A percentile compares a stretch with the other conserved stretches of the same genome.
phyloP scores from a whole-genome alignment of 2,888 invertebrate species.

The Allacma fusca region DNA sequence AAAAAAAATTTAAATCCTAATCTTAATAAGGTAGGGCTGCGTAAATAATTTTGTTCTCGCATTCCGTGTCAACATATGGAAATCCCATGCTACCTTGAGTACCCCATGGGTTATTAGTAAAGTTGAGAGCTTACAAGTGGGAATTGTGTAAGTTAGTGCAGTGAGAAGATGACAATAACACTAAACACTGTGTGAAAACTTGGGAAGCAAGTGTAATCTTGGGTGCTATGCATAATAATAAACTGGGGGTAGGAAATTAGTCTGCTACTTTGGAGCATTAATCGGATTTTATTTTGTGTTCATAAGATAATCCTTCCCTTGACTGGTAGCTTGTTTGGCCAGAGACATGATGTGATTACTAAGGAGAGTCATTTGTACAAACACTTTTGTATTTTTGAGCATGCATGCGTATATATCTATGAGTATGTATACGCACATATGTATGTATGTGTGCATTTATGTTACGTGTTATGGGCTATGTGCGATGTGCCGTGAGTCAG shows the following conservation, averaged over 20 bases:
- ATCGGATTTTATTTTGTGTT: conserved; percentile 26
- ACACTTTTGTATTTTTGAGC: not conserved
- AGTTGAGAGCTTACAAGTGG: not conserved
- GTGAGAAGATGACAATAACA: not conserved
- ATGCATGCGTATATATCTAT: not conserved
- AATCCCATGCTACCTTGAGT: too few species aligned
- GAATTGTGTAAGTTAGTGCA: not conserved
- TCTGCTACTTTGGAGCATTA: conserved; percentile 1
- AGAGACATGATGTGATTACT: conserved; percentile 17
- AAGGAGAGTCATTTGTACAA: not conserved
- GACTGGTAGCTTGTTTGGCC: not conserved
- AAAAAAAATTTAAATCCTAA: conserved; percentile 14
- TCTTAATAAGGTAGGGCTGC: not conserved
- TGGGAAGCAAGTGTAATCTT: not conserved
- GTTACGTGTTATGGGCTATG: too few species aligned
- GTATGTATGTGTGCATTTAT: too few species aligned
- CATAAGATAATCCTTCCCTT: conserved; percentile 14
- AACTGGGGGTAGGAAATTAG: not conserved
- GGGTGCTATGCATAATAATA: not conserved
- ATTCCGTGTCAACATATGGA: not conserved
- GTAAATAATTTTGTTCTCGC: not conserved
- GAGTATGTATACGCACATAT: not conserved
- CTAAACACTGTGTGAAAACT: conserved; percentile 1
- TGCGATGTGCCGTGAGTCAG: not conserved
- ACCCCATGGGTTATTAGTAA: not conserved